Base-by-base conservation (phyloP, 2,797 vertebrate genomes). In the Myoxocephalus aenaeus region DNA sequence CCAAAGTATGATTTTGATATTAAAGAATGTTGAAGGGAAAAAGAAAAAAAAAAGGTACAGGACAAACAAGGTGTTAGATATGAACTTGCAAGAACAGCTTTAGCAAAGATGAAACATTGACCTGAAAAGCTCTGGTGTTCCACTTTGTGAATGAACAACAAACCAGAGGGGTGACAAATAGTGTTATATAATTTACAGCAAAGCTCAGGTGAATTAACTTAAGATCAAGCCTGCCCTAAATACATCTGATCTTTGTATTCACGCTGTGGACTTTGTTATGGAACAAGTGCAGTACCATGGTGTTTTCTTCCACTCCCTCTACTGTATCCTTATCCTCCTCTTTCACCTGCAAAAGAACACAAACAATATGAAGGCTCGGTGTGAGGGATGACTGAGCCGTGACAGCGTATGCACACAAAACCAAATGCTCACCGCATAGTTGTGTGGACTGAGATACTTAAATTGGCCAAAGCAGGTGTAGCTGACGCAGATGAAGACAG, bases 381-480 rank as follows among this genome's bases (percentile, higher is more conserved):
- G 40, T 57, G 54, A 67, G 48, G 9, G 51, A 42, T 9, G 59
- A 63, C 38, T 32, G 27, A 57, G 15, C 25, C 8, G 36, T 20
- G 46, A 27, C 5, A 0, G 15, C 12, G 5, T 14, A 27, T 4
- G 20, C 15, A 65, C 18, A 5, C 15, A 36, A 66, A 7, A 67
- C 18, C 34, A 36, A 50, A 69, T 4, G 29, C 92, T 92, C 88
- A 99, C 97, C 88, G 87, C 92, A n/a, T 98, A 99, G 90, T 97
- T 96, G 86, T 96, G 92, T 1, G 97, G 97, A 81, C 96, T 97
- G 85, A 98, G 95, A 91, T 98, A 96, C 91, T 95, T 96, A 87
- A 99, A 97, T 79, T 94, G 94, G 46, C 96, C 97, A 10, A 98
- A 98, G 92, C 96, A 97, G 80, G 96, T 95, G 80, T 96, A 96